phyloP scores from a whole-genome alignment of 1,140 invertebrate genomes.

The Harpegnathos saltator region DNA sequence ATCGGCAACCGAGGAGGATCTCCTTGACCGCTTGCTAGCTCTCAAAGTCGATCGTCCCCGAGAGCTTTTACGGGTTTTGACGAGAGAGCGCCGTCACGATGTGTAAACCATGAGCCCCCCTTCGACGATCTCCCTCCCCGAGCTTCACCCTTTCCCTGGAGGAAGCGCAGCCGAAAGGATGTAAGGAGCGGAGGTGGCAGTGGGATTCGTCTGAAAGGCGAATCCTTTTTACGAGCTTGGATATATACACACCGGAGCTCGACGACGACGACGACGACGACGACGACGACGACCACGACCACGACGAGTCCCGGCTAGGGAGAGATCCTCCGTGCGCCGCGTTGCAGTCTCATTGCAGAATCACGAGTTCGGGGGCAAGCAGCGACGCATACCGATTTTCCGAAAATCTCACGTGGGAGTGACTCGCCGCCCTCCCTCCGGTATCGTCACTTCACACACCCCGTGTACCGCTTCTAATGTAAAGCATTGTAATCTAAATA shows the following conservation, averaged over 20 bases:
- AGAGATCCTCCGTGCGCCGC: constrained; percentile 36
- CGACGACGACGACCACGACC: too few relatives aligned
- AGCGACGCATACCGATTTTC: constrained; percentile 67
- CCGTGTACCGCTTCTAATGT: constrained; percentile 33
- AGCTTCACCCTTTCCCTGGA: constrained; percentile 58
- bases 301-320: neutral
- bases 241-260: constrained; percentile 35
- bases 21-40: constrained; percentile 77
- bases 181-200: constrained; percentile 18
- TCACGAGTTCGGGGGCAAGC: constrained; percentile 70
- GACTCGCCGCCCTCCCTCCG: neutral
- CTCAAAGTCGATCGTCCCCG: constrained; percentile 71
- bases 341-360: constrained; percentile 62
- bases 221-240: constrained; percentile 76
- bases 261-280: constrained; percentile 38
- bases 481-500: constrained; percentile 59
- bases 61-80: constrained; percentile 80
- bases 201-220: constrained; percentile 71
- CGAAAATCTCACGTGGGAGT: constrained; percentile 22
- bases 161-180: constrained; percentile 38
- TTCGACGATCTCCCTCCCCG: constrained; percentile 71
- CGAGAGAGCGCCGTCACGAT: constrained; percentile 76
- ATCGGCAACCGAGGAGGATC: constrained; percentile 74
- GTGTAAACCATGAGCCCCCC: constrained; percentile 82
- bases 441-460: constrained; percentile 19